Conservation (phyloP, 2,797 vertebrate species). For the Natrix natrix region DNA sequence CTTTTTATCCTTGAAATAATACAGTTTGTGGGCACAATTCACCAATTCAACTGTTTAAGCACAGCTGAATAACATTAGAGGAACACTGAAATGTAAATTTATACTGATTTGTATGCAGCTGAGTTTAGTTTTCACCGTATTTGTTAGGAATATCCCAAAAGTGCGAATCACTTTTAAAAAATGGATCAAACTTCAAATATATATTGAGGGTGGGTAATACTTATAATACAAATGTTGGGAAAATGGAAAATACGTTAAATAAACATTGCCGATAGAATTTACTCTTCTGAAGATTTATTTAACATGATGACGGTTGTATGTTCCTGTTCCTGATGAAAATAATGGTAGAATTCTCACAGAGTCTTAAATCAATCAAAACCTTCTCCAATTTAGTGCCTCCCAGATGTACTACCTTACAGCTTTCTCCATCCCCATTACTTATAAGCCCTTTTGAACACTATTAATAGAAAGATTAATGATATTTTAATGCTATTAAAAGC, state of each 20-base stretch:
- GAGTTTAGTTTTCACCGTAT: background rate
- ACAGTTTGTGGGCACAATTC: background rate
- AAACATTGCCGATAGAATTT: constrained; percentile 53
- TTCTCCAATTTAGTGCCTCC: background rate
- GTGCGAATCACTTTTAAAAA: constrained; percentile 19
- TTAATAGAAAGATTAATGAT: background rate
- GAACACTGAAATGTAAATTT: background rate
- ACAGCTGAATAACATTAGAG: background rate
- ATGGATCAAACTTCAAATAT: constrained; percentile 1
- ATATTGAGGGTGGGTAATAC: background rate
- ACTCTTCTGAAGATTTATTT: constrained; percentile 62
- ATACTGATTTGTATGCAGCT: background rate
- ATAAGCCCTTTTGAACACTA: background rate
- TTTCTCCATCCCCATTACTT: background rate
- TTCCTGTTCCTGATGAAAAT: constrained; percentile 37
- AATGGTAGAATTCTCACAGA: constrained; percentile 51
- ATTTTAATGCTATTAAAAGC: background rate
- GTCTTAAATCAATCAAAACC: constrained; percentile 58
- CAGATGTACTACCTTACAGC: background rate
- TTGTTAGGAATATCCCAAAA: constrained; percentile 15
- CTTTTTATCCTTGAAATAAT: background rate
- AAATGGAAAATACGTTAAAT: constrained; percentile 50
- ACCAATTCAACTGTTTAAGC: background rate
- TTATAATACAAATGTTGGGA: constrained; percentile 38
- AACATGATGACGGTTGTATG: constrained; percentile 66